phyloP scores from a whole-genome alignment of 2,113 vertebrate species.

The Dicerorhinus sumatrensis region DNA sequence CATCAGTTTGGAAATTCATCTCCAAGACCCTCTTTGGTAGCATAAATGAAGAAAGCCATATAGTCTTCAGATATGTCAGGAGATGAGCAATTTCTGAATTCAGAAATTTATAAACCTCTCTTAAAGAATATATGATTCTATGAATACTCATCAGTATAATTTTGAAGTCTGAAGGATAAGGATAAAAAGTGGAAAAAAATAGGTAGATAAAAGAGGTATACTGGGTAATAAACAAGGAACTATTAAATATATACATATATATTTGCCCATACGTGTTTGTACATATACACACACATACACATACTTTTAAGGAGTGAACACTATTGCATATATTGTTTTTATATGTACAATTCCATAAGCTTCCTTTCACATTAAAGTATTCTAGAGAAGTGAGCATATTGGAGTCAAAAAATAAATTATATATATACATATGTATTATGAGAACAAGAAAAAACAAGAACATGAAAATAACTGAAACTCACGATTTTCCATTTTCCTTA shows the following conservation, averaged over 20 bases:
- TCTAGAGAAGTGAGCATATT: neutral
- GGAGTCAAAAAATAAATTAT: neutral
- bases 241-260: neutral
- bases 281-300: neutral
- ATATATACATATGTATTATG: neutral
- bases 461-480: slow-evolving; percentile 2
- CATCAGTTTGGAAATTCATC: slow-evolving; percentile 18
- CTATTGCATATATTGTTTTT: neutral
- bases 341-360: neutral
- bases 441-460: neutral
- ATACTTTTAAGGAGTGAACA: neutral
- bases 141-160: neutral
- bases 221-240: neutral
- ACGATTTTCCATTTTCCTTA: slow-evolving; percentile 23
- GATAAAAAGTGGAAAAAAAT: neutral
- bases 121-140: slow-evolving; percentile 34
- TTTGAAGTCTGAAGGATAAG: neutral
- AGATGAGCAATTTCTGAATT: neutral
- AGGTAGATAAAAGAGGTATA: neutral
- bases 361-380: slow-evolving; percentile 13
- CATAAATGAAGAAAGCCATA: neutral
- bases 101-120: neutral
- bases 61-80: neutral
- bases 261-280: neutral
- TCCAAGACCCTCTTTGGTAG: neutral